phyloP scores from a whole-genome alignment of 2,113 vertebrate species.

The Argyrosomus japonicus region DNA sequence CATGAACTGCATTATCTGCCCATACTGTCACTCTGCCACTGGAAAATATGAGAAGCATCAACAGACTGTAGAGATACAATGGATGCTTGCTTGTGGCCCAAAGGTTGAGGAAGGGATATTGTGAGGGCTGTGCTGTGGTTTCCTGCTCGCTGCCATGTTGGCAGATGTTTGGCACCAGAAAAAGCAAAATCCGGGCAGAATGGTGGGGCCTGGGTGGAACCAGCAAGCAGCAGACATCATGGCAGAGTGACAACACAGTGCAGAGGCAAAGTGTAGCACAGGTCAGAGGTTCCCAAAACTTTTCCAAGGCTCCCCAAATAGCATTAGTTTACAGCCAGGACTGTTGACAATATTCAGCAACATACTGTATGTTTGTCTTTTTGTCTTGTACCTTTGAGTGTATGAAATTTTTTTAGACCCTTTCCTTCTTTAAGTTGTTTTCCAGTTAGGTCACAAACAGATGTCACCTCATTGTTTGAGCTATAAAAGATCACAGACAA shows the following conservation, averaged over 20 bases:
- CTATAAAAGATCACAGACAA: neutral
- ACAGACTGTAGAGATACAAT: constrained; percentile 4
- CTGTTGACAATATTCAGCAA: too few relatives aligned
- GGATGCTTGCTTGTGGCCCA: neutral
- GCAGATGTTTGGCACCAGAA: constrained; percentile 46
- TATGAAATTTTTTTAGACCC: neutral
- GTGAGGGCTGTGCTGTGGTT: constrained; percentile 25
- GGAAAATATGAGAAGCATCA: neutral
- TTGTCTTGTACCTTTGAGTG: too few relatives aligned
- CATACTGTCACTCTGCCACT: neutral
- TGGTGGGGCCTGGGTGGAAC: neutral
- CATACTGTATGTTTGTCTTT: too few relatives aligned
- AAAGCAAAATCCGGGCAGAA: neutral
- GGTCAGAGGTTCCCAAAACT: neutral
- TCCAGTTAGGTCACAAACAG: neutral
- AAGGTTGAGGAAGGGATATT: constrained; percentile 18
- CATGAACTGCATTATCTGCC: neutral
- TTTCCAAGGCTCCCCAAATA: too few relatives aligned
- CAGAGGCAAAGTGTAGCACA: neutral
- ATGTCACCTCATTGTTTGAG: neutral
- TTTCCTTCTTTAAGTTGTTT: neutral
- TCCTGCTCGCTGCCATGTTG: constrained; percentile 22
- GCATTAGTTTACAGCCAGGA: too few relatives aligned
- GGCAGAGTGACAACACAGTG: neutral
- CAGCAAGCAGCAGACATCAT: constrained; percentile 5